phyloP scores from a whole-genome alignment of 2,113 vertebrate genomes.

The Corythornis cristatus region DNA sequence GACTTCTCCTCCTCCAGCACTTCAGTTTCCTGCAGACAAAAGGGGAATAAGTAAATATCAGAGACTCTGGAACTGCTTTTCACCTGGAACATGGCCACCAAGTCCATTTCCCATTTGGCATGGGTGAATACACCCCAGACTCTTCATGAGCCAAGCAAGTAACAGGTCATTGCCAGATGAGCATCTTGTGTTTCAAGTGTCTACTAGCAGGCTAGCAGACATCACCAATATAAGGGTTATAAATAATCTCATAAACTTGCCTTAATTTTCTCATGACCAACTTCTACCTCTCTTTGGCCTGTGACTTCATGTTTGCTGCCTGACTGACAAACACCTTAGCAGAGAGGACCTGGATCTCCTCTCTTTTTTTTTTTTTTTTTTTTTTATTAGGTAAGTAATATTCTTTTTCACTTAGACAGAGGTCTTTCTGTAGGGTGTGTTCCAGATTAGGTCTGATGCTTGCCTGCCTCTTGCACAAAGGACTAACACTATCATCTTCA shows the following conservation, averaged over 20 bases:
- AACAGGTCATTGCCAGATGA: not conserved
- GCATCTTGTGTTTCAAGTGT: not conserved
- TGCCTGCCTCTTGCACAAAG: not conserved
- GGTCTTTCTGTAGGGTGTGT: not conserved
- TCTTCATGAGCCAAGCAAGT: not conserved
- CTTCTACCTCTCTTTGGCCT: not conserved
- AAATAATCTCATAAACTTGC: not conserved
- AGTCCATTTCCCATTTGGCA: not conserved
- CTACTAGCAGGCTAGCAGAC: not conserved
- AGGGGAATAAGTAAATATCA: not conserved
- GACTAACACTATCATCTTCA: not conserved
- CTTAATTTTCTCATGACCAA: not conserved
- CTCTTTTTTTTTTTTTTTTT: not conserved
- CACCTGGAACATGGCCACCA: not conserved
- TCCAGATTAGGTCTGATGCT: not conserved
- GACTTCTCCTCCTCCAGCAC: slow-evolving; percentile 97
- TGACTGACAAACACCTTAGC: not conserved
- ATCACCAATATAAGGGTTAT: not conserved
- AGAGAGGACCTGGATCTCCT: not conserved
- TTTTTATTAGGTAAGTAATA: not conserved
- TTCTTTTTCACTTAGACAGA: not conserved
- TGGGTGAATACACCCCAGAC: not conserved
- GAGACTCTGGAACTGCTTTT: not conserved
- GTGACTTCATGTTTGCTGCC: not conserved
- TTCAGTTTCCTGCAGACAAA: slow-evolving; percentile 88